Base-by-base conservation (phyloP, 2,888 invertebrate species). In the Raillietiella orientalis region DNA sequence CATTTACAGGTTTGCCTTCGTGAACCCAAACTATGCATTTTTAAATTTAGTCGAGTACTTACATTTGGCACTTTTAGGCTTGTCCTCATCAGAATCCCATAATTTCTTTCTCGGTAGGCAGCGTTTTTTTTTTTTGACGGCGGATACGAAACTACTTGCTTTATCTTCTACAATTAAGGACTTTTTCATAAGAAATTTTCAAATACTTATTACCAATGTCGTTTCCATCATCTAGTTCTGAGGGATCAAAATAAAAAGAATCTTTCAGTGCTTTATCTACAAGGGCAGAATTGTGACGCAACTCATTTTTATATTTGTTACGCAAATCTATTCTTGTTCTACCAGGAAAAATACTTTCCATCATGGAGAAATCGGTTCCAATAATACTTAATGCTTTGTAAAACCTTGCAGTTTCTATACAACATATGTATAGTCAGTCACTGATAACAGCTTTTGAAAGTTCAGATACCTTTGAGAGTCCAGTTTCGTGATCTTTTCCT, bases 301-400 rank as follows among this genome's bases (percentile, higher is more conserved):
- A 87, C 45, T 90, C 90, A 37, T 70, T 69, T 41, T 82, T 82
- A 42, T 75, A 90, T 49, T 90, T 90, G 16, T 69, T 49, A 46
- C 87, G 87, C 6, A 90, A 50, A 38, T 87, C 82, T 28, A 61
- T 50, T 9, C 87, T 50, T 0, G 59, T 62, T 30, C 84, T 55
- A 21, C 61, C 59, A 0, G 74, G 66, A 49, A 84, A 82, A 21
- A 75, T 49, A 25, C 62, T 58, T 31, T 63, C 56, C 74, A 90
- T 84, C 26, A 82, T 48, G 4, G 72, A 62, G 47, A 90, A 90
- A 52, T 90, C 87, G 0, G 84, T 79, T 0, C 87, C 87, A 25
- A 84, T 58, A 5, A 66, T 66, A 36, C 71, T 75, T 6, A 90
- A 48, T 2, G 79, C 79, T 37, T 69, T 61, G 48, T 82, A 90